A percentile compares a stretch with the other conserved stretches of the same genome.
These are phyloP conservation scores for Ochropleura leucogaster DNA, from an alignment of 2,888 invertebrate genomes.

Conservation along the genomic window DNA sequence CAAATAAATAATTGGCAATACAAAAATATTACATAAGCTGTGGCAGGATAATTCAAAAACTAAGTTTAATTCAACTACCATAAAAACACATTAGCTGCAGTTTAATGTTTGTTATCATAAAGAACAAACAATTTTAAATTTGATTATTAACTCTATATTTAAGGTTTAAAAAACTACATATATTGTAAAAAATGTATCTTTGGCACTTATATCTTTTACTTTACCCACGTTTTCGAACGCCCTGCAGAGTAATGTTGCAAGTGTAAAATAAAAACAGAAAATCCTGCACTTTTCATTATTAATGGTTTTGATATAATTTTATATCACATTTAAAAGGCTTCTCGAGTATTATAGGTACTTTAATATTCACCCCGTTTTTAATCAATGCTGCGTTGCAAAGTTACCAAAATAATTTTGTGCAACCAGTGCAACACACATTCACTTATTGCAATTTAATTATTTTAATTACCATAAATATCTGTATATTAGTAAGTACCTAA, in stretches of 20 bases:
- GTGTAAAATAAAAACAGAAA: slow-evolving; percentile 11
- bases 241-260: slow-evolving; percentile 38
- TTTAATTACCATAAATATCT: not conserved
- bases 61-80: not conserved
- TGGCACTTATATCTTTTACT: not conserved
- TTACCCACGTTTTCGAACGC: slow-evolving; percentile 44
- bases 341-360: not conserved
- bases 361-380: not conserved
- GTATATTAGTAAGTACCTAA: not conserved
- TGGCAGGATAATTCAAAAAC: slow-evolving; percentile 38
- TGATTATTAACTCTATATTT: not conserved
- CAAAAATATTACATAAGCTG: slow-evolving; percentile 15
- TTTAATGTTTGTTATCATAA: too few relatives aligned
- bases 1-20: slow-evolving; percentile 27
- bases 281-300: not conserved
- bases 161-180: too few relatives aligned
- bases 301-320: not conserved
- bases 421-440: not conserved
- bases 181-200: not conserved
- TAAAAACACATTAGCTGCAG: not conserved
- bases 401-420: not conserved
- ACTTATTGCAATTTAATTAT: too few relatives aligned
- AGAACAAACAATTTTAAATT: not conserved
- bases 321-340: not conserved
- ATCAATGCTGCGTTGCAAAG: not conserved